Conservation (phyloP, 2,113 vertebrate species). For the Glaucomys volans region DNA sequence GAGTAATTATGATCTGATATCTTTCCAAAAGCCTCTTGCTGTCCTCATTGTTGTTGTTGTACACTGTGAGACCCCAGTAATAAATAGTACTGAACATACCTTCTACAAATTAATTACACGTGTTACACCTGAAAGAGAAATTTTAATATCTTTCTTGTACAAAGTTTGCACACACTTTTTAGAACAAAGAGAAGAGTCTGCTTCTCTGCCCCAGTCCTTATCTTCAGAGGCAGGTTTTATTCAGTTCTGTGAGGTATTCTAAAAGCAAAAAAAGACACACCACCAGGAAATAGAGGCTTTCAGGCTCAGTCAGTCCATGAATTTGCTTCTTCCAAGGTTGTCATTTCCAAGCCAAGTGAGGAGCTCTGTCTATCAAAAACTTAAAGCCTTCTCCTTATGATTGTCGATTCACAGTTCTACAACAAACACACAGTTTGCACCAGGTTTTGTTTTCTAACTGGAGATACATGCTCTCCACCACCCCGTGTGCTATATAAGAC, state of each 20-base stretch:
- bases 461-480: background rate
- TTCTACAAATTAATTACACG: background rate
- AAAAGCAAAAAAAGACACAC: background rate
- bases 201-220: background rate
- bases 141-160: background rate
- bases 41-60: background rate
- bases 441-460: background rate
- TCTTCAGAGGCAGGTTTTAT: background rate
- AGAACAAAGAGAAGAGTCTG: background rate
- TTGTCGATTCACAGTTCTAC: background rate
- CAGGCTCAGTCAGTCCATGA: background rate
- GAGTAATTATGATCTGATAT: slow-evolving; percentile 74
- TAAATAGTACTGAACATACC: slow-evolving; percentile 8
- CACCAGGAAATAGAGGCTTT: background rate
- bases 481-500: background rate
- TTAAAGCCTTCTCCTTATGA: background rate
- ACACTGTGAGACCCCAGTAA: slow-evolving; percentile 41
- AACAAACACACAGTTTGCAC: background rate
- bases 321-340: background rate
- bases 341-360: background rate
- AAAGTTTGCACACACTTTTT: background rate
- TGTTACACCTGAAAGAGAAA: background rate
- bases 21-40: background rate
- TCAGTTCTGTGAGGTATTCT: background rate
- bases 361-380: background rate